Evolutionary conservation across 2,797 vertebrate species (phyloP).

Genomic region (Coregonus suidteri): DNA sequence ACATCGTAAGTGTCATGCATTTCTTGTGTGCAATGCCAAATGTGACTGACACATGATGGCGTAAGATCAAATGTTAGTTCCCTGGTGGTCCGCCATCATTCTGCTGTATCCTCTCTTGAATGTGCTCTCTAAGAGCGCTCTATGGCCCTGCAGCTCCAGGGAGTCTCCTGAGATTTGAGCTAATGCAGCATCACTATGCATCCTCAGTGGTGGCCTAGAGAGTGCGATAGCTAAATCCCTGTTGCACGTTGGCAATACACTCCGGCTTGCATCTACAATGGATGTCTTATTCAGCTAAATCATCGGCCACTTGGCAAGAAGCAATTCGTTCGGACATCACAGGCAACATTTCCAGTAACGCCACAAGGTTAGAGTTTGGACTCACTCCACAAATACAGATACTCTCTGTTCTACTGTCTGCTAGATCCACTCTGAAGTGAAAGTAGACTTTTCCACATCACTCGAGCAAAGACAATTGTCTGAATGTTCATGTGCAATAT

Average conservation of each 20-base stretch:
- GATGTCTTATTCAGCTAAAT: conserved; percentile 24
- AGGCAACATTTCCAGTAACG: conserved; percentile 20
- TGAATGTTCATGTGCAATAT: background rate
- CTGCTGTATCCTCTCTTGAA: background rate
- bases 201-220: conserved; percentile 37
- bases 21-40: conserved; percentile 7
- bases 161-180: conserved; percentile 44
- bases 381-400: conserved; percentile 3
- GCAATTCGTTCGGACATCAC: conserved; percentile 42
- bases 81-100: background rate
- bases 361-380: conserved; percentile 8
- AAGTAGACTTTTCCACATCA: background rate
- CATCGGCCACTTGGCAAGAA: conserved; percentile 35
- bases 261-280: background rate
- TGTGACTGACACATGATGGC: conserved; percentile 12
- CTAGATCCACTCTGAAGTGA: background rate
- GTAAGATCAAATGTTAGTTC: background rate
- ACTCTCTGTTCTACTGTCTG: background rate
- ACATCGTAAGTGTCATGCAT: conserved; percentile 3
- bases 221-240: conserved; percentile 44
- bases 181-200: conserved; percentile 43
- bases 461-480: background rate
- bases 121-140: conserved; percentile 23
- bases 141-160: conserved; percentile 29
- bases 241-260: background rate